Conservation (phyloP, 2,888 invertebrate genomes). For the Hemistola chrysoprasaria region DNA sequence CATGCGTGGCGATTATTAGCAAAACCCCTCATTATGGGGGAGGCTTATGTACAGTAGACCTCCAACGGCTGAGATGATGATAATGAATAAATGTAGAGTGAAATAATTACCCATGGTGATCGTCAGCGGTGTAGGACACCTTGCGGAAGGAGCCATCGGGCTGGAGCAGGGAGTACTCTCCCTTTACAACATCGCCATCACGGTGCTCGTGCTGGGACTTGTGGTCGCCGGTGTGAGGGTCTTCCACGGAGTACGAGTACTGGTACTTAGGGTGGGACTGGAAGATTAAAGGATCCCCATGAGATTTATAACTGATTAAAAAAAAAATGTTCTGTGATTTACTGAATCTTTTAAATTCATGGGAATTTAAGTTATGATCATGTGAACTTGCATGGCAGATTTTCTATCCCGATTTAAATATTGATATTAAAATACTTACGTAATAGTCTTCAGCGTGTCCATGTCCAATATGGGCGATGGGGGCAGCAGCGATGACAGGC, state of each 20-base stretch:
- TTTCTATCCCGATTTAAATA: not conserved
- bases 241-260: conserved; percentile 83
- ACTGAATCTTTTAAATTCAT: too few species aligned
- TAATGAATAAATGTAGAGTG: not conserved
- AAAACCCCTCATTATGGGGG: too few species aligned
- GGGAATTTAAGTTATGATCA: too few species aligned
- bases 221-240: conserved; percentile 83
- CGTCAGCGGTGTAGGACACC: conserved; percentile 83
- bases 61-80: too few species aligned
- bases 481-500: conserved; percentile 35
- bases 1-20: too few species aligned
- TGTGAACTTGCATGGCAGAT: too few species aligned
- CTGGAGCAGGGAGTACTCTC: conserved; percentile 84
- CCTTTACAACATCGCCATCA: conserved; percentile 84
- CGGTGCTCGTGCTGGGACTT: conserved; percentile 83
- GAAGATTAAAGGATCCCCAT: conserved; percentile 17
- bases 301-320: too few species aligned
- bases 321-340: too few species aligned
- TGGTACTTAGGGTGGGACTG: conserved; percentile 84
- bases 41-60: too few species aligned
- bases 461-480: conserved; percentile 41
- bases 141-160: conserved; percentile 84
- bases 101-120: conserved; percentile 74
- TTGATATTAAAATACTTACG: conserved; percentile 43
- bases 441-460: conserved; percentile 56